These are phyloP conservation scores for Lanistes nyassanus DNA, from an alignment of 1,140 invertebrate genomes.

Conservation along the genomic window DNA sequence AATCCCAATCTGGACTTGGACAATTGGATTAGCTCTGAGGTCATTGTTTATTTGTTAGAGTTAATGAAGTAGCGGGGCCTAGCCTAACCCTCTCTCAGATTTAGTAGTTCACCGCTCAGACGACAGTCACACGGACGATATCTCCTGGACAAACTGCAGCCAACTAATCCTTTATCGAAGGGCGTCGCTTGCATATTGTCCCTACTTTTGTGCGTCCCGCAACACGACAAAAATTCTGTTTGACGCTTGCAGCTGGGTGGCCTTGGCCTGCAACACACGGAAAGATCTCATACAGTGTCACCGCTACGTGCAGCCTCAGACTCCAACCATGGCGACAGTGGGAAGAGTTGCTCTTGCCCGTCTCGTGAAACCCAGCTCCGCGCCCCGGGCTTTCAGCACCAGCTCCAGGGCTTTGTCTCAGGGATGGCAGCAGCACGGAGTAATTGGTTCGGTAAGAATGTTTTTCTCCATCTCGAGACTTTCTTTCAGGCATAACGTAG, in stretches of 20 bases:
- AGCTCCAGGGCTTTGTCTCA: slow-evolving; percentile 1
- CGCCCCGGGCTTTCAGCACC: slow-evolving; percentile 1
- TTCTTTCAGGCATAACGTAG: neutral
- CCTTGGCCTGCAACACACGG: neutral
- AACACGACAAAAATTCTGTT: neutral
- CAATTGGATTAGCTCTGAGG: too few relatives aligned
- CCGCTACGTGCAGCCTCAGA: neutral
- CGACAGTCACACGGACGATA: too few relatives aligned
- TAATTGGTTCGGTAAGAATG: slow-evolving; percentile 4
- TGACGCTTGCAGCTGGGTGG: neutral
- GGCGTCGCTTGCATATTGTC: neutral
- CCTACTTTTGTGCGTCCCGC: neutral
- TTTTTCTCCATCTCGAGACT: neutral
- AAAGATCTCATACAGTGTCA: neutral
- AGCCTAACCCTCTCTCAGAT: too few relatives aligned
- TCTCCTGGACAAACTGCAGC: too few relatives aligned
- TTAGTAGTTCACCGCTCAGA: too few relatives aligned
- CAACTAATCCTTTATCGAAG: neutral
- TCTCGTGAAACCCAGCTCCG: neutral
- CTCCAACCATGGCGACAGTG: slow-evolving; percentile 1
- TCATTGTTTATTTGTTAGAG: too few relatives aligned
- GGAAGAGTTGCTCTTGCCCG: slow-evolving; percentile 5
- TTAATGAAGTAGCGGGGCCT: too few relatives aligned
- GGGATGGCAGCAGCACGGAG: slow-evolving; percentile 9
- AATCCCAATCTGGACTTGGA: too few relatives aligned